Evolutionary conservation across 2,113 vertebrate genomes (phyloP), one percentile per base, ranked within the genome.

Genomic region (Lontra canadensis): DNA sequence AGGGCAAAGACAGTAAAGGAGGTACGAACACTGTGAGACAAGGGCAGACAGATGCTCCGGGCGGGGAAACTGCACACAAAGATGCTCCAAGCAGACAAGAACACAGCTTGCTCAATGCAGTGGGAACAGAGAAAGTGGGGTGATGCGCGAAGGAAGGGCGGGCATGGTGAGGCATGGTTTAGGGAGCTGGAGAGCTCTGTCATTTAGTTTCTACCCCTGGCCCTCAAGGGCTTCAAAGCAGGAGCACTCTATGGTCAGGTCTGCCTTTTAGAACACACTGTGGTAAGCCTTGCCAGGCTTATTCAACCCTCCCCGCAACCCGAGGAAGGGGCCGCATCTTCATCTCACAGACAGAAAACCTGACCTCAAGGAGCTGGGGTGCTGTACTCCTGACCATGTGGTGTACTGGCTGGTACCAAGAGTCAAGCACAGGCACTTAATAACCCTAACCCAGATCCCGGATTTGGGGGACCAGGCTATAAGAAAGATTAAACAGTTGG

Each of bases 101-200:
- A 2, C 25, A 3, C 0, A 14, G 55, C 0, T 0, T 8, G 1
- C 26, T 11, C 44, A 0, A 1, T 0, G 26, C 94, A 7, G 57
- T 0, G 0, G 59, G 80, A 83, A 31, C 69, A 18, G 0, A 2
- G 18, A 1, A 5, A 0, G 6, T 29, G 39, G 49, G 59, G 31
- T 3, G 25, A 8, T 25, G 49, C 49, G 29, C 21, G 3, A 36
- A 34, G 47, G 2, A 47, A 63, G 11, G 18, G 29, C 0, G 2
- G 25, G 29, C 8, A 1, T 1, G 8, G 29, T 14, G n/a, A 17
- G 25, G 29, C 25, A 49, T 29, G 71, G 55, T 2, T 3, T 12
- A 57, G 57, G 36, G 47, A 20, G 25, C 25, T 2, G 20, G 42
- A 42, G 36, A 63, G 7, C 42, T 36, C 29, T 42, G 14, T 15